These are phyloP conservation scores for Trogon surrucura DNA, from an alignment of 2,113 vertebrate genomes.

Conservation along the genomic window DNA sequence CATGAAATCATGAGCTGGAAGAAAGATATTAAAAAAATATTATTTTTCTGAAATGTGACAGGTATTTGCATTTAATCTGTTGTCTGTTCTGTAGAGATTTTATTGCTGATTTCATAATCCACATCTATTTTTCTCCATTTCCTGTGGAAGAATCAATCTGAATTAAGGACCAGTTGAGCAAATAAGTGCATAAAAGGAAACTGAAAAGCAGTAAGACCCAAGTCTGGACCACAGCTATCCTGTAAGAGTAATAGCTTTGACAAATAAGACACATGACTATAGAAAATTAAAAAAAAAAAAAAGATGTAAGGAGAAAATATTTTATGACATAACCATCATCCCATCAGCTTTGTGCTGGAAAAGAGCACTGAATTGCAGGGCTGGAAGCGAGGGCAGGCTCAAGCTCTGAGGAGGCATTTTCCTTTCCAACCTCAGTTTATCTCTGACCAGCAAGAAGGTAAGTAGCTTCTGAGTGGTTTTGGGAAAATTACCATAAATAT, in stretches of 20 bases:
- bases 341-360: not conserved
- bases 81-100: not conserved
- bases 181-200: not conserved
- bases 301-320: not conserved
- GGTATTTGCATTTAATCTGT: not conserved
- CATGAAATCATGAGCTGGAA: not conserved
- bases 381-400: not conserved
- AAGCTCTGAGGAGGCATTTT: not conserved
- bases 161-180: not conserved
- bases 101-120: not conserved
- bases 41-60: not conserved
- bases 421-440: not conserved
- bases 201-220: not conserved
- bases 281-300: not conserved
- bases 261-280: not conserved
- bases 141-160: not conserved
- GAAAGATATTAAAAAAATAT: not conserved
- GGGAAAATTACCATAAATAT: not conserved
- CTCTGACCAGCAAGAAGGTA: not conserved
- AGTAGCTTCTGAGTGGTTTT: not conserved
- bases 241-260: not conserved
- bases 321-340: rapidly evolving
- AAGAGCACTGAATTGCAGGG: not conserved
- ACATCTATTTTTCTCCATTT: not conserved
- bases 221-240: not conserved